A percentile compares a stretch with the other conserved stretches of the same genome.
Conservation (phyloP, 1,140 invertebrate species). For the Heliconius hewitsoni region DNA sequence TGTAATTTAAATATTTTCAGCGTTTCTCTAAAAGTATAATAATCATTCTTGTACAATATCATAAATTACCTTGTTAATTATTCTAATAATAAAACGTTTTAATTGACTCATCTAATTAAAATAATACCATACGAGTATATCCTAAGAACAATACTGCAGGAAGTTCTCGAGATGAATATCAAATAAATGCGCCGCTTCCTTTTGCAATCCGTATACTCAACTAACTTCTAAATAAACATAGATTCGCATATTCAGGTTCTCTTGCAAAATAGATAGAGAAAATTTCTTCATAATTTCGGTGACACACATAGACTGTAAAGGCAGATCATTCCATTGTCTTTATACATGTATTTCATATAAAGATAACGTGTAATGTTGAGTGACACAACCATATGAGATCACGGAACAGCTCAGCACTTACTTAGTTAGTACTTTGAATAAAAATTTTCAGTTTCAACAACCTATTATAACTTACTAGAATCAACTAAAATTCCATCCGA, state of each 20-base stretch:
- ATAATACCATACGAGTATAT: constrained; percentile 1
- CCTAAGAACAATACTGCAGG: constrained; percentile 11
- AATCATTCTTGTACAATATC: not conserved
- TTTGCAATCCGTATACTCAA: not conserved
- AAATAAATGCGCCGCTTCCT: constrained; percentile 4
- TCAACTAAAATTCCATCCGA: no score
- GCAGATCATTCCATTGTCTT: not conserved
- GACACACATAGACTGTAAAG: not conserved
- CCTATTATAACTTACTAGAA: no score
- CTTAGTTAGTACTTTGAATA: no score
- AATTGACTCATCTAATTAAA: constrained; percentile 3
- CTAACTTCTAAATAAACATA: not conserved
- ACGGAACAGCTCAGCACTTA: no score
- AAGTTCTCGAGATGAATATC: constrained; percentile 4
- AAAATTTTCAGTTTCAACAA: no score
- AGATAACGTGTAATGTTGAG: not conserved
- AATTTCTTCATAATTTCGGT: no score
- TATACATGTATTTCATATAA: not conserved
- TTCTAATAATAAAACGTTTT: not conserved
- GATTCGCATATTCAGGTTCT: no score
- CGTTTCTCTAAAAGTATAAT: no score
- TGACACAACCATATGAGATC: no score
- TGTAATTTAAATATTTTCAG: no score
- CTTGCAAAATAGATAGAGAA: no score
- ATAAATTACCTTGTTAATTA: not conserved